phyloP scores from a whole-genome alignment of 1,140 invertebrate species.

The Drosophila murphyi region DNA sequence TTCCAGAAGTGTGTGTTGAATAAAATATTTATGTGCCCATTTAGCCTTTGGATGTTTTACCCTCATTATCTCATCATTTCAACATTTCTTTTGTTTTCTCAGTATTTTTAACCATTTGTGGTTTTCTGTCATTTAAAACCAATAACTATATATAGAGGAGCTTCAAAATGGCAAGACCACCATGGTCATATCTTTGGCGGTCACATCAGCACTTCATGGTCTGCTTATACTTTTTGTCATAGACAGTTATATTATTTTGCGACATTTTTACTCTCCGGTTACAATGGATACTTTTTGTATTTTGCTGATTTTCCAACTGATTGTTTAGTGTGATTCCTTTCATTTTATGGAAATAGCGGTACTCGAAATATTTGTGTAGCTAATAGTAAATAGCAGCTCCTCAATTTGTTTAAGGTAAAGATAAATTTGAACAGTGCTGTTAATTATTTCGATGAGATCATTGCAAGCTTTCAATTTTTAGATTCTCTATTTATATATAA shows the following conservation, averaged over 20 bases:
- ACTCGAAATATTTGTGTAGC: not conserved
- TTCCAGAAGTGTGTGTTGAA: not conserved
- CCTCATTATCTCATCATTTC: no score
- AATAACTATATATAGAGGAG: no score
- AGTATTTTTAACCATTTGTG: not conserved
- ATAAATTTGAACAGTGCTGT: not conserved
- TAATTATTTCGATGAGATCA: constrained; percentile 7
- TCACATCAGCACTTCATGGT: not conserved
- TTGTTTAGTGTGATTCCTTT: not conserved
- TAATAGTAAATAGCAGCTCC: no score
- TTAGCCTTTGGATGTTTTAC: no score
- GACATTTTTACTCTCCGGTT: no score
- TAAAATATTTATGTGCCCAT: no score
- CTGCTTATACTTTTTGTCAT: not conserved
- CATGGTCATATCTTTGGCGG: not conserved
- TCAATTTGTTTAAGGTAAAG: not conserved
- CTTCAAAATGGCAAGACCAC: not conserved
- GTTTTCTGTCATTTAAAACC: not conserved
- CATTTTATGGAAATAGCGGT: not conserved
- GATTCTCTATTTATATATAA: no score
- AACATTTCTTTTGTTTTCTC: no score
- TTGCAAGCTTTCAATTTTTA: not conserved
- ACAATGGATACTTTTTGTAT: no score
- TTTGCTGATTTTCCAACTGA: no score
- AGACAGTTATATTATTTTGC: no score